A percentile compares a stretch with the other conserved stretches of the same genome.
phyloP scores from a whole-genome alignment of 2,888 invertebrate genomes.

The Scaptomyza polygonia region DNA sequence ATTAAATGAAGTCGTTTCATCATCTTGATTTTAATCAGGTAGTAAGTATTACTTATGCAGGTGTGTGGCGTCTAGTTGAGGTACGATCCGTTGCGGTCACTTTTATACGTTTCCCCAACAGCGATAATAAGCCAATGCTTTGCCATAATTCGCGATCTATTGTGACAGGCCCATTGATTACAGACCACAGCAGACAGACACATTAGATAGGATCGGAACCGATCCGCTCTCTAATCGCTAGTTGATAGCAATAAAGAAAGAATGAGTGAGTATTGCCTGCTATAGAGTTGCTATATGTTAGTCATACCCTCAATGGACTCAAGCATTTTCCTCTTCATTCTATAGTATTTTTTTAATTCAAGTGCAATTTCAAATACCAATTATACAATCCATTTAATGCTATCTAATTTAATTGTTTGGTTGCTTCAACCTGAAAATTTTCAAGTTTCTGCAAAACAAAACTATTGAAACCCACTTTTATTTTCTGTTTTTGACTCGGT shows the following conservation, averaged over 20 bases:
- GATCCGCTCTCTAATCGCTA: neutral
- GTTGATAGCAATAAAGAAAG: too few relatives aligned
- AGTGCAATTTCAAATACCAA: neutral
- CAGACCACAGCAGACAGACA: slow-evolving; percentile 6
- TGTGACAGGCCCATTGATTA: slow-evolving; percentile 5
- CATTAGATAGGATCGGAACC: neutral
- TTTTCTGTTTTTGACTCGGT: too few relatives aligned
- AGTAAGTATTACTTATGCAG: neutral
- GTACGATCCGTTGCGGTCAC: neutral
- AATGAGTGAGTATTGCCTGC: neutral
- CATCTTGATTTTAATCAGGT: too few relatives aligned
- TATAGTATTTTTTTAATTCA: too few relatives aligned
- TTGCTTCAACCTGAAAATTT: too few relatives aligned
- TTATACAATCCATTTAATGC: neutral
- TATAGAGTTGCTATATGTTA: neutral
- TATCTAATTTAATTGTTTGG: neutral
- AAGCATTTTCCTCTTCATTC: neutral
- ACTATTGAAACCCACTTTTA: too few relatives aligned
- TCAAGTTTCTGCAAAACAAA: too few relatives aligned
- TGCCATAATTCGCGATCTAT: slow-evolving; percentile 9
- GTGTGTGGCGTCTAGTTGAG: neutral
- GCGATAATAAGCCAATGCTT: slow-evolving; percentile 3
- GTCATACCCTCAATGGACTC: neutral
- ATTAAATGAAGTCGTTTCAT: neutral
- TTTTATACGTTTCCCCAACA: slow-evolving; percentile 17